Base-by-base conservation (phyloP, 2,888 invertebrate genomes). In the Smittia aterrima region DNA sequence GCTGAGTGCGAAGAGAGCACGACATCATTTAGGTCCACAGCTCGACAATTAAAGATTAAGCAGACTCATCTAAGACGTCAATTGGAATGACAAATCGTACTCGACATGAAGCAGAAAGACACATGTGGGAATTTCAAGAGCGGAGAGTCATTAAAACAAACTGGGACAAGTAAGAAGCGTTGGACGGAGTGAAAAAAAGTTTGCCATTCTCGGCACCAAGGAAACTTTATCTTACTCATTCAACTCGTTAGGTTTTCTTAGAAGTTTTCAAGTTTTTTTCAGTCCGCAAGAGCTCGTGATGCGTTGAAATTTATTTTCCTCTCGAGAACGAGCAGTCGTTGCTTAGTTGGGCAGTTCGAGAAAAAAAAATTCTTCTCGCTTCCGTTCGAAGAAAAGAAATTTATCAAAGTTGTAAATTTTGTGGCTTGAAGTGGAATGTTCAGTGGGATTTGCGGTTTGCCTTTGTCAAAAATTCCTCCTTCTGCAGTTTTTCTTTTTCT, bases 251-350 rank as follows among this genome's bases (percentile, higher is more conserved):
- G 47, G n/a, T 47, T 47, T 47, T 47, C 47, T 16, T n/a, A n/a
- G 47, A 47, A 47, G n/a, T 47, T 47, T 47, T 11, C 7, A 47
- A 11, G 16, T 47, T 47, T 47, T 47, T 47, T 47, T 7, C 9
- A 38, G 9, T 9, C 16, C 47, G 16, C 66, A 66, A 32, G 66
- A 66, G 18, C 22, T 22, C 41, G 22, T 24, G 67, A 67, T 67
- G 67, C 70, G 70, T 32, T 70, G 22, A 70, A 53, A 70, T 70
- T 70, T 70, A 54, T 70, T 70, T 70, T 27, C 54, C 68, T 41
- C 22, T 47, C 41, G 68, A 24, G 68, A 47, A 47, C 16, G 24
- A 58, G 20, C 11, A 4, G 47, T 62, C 25, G 6, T 66, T 66
- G 40, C 20, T 66, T 40, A 9, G 1, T 13, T 20, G 25, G 20